Evolutionary conservation across 2,113 vertebrate genomes (phyloP), one percentile per base, ranked within the genome.

Genomic region (Nesoenas mayeri): DNA sequence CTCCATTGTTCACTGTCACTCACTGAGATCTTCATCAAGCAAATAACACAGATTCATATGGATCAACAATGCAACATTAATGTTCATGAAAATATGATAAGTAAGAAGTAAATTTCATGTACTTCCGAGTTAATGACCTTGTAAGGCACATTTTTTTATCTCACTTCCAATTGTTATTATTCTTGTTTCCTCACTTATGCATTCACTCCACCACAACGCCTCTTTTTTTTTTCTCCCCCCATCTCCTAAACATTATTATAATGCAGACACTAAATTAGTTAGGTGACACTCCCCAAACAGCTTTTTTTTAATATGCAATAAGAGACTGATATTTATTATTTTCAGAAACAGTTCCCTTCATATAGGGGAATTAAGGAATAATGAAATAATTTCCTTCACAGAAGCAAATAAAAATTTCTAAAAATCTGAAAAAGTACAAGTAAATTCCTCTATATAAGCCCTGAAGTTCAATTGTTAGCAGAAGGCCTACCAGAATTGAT

Each of bases 41-140:
- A 94, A 50, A 5, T 67, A 44, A 56, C 40, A 89, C 78, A 81
- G 40, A 70, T 50, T 80, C 42, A 89, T 51, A 89, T 19, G 36
- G 38, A 84, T 88, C 78, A 95, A 91, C 38, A 95, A 42, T 25
- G 42, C 71, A 89, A 85, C 58, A 58, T 88, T 36, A 53, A 54
- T 34, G 48, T 14, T 38, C n/a, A 48, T 44, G 32, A 88, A 85
- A 89, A 78, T 34, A 40, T 29, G 67, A 67, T 51, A 74, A 61
- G n/a, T 75, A 81, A 48, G n/a, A 66, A 28, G 11, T 36, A 54
- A 12, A 81, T 88, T 79, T 70, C 11, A 58, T 70, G 22, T 32
- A 53, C 16, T 73, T 79, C 44, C 61, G 77, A 54, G 22, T 6
- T 51, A 62, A 40, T 15, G 25, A 88, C 61, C 10, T 79, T 72